Evolutionary conservation across 2,888 invertebrate genomes (phyloP).

Genomic region (Mythimna loreyi): DNA sequence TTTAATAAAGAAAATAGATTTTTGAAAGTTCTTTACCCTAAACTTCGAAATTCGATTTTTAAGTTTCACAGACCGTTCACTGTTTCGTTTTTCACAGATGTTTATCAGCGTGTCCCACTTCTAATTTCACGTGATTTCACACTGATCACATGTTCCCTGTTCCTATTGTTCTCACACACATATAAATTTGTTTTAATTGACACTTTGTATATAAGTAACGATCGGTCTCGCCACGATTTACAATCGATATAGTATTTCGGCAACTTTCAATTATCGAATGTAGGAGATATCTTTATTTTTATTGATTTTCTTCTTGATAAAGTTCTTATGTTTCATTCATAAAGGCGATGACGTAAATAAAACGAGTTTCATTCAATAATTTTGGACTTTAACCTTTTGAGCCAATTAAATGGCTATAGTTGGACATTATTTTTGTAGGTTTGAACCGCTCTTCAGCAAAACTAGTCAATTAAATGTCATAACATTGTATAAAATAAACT

Average conservation of each 20-base stretch:
- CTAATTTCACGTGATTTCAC: constrained; percentile 64
- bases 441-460: background rate
- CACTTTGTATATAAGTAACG: constrained; percentile 67
- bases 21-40: too few relatives aligned
- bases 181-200: constrained; percentile 73
- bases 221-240: constrained; percentile 45
- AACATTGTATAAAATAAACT: too few relatives aligned
- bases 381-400: background rate
- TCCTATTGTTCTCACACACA: constrained; percentile 69
- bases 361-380: background rate
- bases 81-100: constrained; percentile 69
- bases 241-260: constrained; percentile 37
- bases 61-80: background rate
- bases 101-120: constrained; percentile 72
- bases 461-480: background rate
- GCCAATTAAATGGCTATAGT: background rate
- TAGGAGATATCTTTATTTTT: constrained; percentile 11
- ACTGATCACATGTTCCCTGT: constrained; percentile 42
- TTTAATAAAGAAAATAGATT: too few relatives aligned
- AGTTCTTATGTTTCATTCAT: constrained; percentile 5
- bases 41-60: too few relatives aligned
- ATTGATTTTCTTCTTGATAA: background rate
- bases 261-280: constrained; percentile 36
- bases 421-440: background rate
- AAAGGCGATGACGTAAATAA: background rate